Base-by-base conservation (phyloP, 1,140 invertebrate species). In the Orius laevigatus region DNA sequence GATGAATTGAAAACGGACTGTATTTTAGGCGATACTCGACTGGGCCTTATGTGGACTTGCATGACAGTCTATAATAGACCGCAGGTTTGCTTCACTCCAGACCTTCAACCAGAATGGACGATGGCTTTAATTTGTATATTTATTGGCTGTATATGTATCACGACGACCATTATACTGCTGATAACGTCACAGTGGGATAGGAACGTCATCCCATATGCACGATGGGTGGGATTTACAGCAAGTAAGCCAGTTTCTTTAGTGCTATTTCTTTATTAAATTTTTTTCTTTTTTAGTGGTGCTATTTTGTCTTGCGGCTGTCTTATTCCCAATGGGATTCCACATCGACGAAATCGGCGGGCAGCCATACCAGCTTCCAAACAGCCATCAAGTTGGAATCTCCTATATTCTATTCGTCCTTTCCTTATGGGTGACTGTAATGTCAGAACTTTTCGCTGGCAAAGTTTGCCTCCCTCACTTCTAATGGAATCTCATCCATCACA, bases 361-460 rank as follows among this genome's bases (percentile, higher is more conserved):
- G 63, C 83, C 89, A 1, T 96, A 93, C 63, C 91, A 95, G 59
- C 67, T 96, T 25, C 92, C 91, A 2, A 92, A 90, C 64, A 92
- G 86, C 53, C 88, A 91, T 63, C 86, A 92, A 77, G 89, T 95
- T 57, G 90, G 90, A 57, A 85, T 92, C 50, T 92, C 89, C 1
- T 95, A 96, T 61, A 95, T 94, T 55, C 73, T 94, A 56, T 95
- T 95, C 70, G 88, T 94, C 20, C 67, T 95, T 35, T 88, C 90
- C 25, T 63, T 95, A 2, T 96, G 91, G 91, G 90, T 94, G 41
- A 94, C 89, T 39, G 91, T 95, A 3, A 84, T 95, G 55, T 94
- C 90, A 8, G 91, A 95, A 68, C 64, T 96, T 14, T 94, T 95
- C 74, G 90, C 89, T 48, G 90, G 89, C n/a, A 95, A 95, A 81